These are phyloP conservation scores for Acrocyrtus sp. DNA, from an alignment of 2,888 invertebrate species.

Conservation along the genomic window DNA sequence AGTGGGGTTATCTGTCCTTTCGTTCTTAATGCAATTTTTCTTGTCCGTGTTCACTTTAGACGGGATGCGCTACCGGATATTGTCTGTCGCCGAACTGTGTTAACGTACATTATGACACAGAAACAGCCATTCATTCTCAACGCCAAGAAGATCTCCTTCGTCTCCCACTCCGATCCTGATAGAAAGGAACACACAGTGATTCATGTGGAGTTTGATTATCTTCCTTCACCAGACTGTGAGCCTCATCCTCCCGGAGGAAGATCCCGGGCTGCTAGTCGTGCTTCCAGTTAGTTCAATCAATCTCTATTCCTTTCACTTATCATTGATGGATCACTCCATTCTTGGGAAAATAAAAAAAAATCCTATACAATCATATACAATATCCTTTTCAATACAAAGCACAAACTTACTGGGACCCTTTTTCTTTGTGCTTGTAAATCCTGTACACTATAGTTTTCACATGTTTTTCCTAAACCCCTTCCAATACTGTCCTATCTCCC, in stretches of 20 bases:
- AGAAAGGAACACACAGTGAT: slow-evolving; percentile 57
- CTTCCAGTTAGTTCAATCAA: slow-evolving; percentile 50
- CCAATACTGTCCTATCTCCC: no score
- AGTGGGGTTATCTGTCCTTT: no score
- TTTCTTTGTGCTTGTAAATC: no score
- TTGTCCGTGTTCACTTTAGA: no score
- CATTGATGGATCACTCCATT: slow-evolving; percentile 3
- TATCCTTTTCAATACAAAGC: no score
- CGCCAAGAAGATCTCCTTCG: slow-evolving; percentile 58
- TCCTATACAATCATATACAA: no score
- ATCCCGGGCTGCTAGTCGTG: slow-evolving; percentile 50
- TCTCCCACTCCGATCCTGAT: slow-evolving; percentile 53
- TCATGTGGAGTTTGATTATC: slow-evolving; percentile 61
- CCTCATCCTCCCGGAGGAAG: slow-evolving; percentile 55
- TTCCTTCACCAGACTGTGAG: slow-evolving; percentile 54
- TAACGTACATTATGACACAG: slow-evolving; percentile 61
- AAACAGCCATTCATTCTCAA: slow-evolving; percentile 59
- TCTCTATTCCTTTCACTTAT: slow-evolving; percentile 16
- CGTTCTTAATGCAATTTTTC: no score
- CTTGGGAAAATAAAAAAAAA: no score
- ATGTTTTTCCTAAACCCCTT: no score
- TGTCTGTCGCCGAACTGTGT: slow-evolving; percentile 57
- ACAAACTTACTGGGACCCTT: no score
- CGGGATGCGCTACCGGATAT: slow-evolving; percentile 57
- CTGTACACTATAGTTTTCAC: no score